phyloP scores from a whole-genome alignment of 2,113 vertebrate genomes.

The Mohoua ochrocephala region DNA sequence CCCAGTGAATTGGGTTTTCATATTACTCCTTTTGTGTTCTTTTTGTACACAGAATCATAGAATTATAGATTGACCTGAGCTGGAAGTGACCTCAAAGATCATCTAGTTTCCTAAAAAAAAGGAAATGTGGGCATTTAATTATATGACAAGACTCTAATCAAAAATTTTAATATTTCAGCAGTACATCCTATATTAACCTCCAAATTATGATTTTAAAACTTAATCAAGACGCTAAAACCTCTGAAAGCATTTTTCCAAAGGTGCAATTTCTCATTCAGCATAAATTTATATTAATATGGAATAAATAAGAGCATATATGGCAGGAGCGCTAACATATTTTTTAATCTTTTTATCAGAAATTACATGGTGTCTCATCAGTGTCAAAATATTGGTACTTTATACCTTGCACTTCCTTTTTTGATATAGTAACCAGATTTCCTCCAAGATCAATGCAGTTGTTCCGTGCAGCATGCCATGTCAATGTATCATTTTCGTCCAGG shows the following conservation, averaged over 20 bases:
- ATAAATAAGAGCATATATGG: neutral
- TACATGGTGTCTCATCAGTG: neutral
- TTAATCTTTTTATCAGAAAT: neutral
- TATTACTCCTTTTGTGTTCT: neutral
- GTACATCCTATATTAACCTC: neutral
- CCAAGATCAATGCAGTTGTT: conserved; percentile 73
- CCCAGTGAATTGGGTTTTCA: neutral
- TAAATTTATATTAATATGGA: neutral
- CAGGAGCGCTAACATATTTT: neutral
- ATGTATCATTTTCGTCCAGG: conserved; percentile 60
- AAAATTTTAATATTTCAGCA: neutral
- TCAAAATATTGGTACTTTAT: neutral
- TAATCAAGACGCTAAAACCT: neutral
- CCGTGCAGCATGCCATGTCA: conserved; percentile 80
- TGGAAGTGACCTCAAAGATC: neutral
- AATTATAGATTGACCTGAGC: neutral
- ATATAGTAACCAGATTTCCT: conserved; percentile 88
- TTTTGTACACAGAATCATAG: neutral
- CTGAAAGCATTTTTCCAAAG: neutral
- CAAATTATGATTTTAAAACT: neutral
- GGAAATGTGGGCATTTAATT: neutral
- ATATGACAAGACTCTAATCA: neutral
- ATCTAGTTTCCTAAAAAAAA: neutral
- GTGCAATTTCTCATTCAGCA: neutral
- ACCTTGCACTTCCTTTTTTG: conserved; percentile 83